Base-by-base conservation (phyloP, 2,113 vertebrate genomes). In the Eupsittula cactorum region DNA sequence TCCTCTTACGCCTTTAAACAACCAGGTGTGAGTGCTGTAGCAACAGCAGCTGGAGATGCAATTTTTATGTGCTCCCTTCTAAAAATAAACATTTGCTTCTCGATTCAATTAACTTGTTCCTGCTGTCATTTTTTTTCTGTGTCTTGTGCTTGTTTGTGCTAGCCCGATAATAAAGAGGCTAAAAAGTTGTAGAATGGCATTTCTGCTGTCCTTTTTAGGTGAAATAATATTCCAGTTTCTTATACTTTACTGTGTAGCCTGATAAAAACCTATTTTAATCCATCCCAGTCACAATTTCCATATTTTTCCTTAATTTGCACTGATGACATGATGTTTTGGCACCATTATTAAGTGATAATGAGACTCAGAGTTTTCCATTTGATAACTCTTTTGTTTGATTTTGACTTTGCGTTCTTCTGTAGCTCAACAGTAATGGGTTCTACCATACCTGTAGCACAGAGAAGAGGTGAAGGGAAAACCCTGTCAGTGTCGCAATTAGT, bases 271-370 rank as follows among this genome's bases (percentile, higher is more conserved):
- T 88, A 3, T 3, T 90, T 96, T 88, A 86, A 84, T 92, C 42
- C 42, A 67, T 81, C 55, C 37, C 57, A 81, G 41, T 88, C 52
- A 75, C 8, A 39, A 75, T 95, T 88, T 88, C 50, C 5, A 0
- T 82, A 64, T 71, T 92, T 88, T 86, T 67, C 39, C 39, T 90
- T 88, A 88, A 90, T 97, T 96, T 88, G 4, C 93, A 84, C 60
- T 20, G 52, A 59, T 90, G 76, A 62, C 46, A 59, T 49, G 69
- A 78, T 21, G 8, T 94, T 92, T 96, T 96, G 86, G 73, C 95
- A 95, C 88, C n/a, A 90, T 94, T 96, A 94, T 73, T 78, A 95
- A 93, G 95, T 92, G 96, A 95, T 97, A 97, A 97, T 96, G 92
- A 96, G 76, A 81, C 35, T 92, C 10, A 2, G 53, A 21, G 20